These are phyloP conservation scores for Holacanthus passer DNA, from an alignment of 2,113 vertebrate species.

Conservation along the genomic window DNA sequence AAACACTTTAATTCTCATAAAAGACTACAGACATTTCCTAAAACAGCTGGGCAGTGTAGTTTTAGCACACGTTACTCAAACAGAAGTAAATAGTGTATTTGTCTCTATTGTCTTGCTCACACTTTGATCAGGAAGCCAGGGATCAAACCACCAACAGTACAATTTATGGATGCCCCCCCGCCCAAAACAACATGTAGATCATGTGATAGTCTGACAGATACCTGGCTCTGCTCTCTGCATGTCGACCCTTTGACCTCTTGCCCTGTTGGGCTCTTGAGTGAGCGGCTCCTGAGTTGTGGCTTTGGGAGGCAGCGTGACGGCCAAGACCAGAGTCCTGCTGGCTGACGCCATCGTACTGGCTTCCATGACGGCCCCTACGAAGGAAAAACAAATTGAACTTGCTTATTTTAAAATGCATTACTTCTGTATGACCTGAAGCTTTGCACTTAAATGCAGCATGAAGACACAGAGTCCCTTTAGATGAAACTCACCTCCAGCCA, in stretches of 20 bases:
- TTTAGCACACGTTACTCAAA: too few relatives aligned
- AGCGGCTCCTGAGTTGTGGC: slow-evolving; percentile 87
- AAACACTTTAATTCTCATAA: too few relatives aligned
- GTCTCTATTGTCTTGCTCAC: too few relatives aligned
- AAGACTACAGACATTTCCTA: too few relatives aligned
- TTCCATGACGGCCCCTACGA: slow-evolving; percentile 88
- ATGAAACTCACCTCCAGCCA: slow-evolving; percentile 90
- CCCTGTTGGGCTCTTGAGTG: slow-evolving; percentile 89
- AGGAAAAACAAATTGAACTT: neutral
- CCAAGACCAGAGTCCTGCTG: slow-evolving; percentile 91
- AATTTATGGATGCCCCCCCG: neutral
- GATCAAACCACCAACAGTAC: neutral
- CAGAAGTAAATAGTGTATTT: too few relatives aligned
- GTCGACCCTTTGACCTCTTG: slow-evolving; percentile 91
- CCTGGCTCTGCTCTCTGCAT: slow-evolving; percentile 86
- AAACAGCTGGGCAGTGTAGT: too few relatives aligned
- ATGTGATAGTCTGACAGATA: slow-evolving; percentile 3
- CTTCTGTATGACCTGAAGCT: slow-evolving; percentile 9
- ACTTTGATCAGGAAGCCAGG: neutral
- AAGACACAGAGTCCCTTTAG: neutral
- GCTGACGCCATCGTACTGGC: slow-evolving; percentile 89
- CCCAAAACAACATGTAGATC: too few relatives aligned
- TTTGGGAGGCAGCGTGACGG: slow-evolving; percentile 88
- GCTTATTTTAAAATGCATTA: neutral
- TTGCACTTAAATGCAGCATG: neutral